Evolutionary conservation across 2,113 vertebrate species (phyloP), one percentile per base, ranked within the genome.

Genomic region (Oplegnathus fasciatus): DNA sequence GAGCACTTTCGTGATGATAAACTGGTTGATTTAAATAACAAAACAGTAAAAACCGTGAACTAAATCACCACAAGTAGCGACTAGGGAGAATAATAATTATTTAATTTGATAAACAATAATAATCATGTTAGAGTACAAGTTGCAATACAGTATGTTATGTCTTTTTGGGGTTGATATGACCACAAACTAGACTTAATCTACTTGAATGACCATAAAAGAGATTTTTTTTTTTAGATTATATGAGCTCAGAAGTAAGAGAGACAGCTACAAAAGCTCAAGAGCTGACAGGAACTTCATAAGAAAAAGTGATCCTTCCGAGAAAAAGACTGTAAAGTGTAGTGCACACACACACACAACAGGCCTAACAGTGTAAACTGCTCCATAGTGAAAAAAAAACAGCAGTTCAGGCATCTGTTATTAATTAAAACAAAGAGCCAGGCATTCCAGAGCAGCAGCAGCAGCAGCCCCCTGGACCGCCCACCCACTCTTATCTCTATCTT

Each of bases 371-470:
- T 66, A 84, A 90, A 88, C 46, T 54, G 46, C 82, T 78, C 80
- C 55, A 71, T 4, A 57, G 67, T 70, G 30, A 73, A 66, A 83
- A 60, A 80, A 46, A 82, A 75, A 60, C 48, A 76, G 68, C 72
- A 83, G 80, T 75, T 40, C 50, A 85, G 55, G 82, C 93, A 94
- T 93, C 88, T 95, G 92, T 73, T 88, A 86, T 91, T 93, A 94
- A 95, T 95, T 94, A 94, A 93, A 93, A 88, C 77, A 86, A 89
- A 91, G 88, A 86, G 84, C 28, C 88, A 89, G 72, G 87, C 89
- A 94, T 94, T 93, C 92, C 94, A 91, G 88, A 89, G 89, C 64
- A 85, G 74, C 86, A 79, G 64, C 81, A 69, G 74, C 87, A 80
- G 34, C 34, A 37, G 65, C 48, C 78, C 61, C 30, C 75, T 75